phyloP scores from a whole-genome alignment of 2,888 invertebrate genomes.

The Acheta domesticus region DNA sequence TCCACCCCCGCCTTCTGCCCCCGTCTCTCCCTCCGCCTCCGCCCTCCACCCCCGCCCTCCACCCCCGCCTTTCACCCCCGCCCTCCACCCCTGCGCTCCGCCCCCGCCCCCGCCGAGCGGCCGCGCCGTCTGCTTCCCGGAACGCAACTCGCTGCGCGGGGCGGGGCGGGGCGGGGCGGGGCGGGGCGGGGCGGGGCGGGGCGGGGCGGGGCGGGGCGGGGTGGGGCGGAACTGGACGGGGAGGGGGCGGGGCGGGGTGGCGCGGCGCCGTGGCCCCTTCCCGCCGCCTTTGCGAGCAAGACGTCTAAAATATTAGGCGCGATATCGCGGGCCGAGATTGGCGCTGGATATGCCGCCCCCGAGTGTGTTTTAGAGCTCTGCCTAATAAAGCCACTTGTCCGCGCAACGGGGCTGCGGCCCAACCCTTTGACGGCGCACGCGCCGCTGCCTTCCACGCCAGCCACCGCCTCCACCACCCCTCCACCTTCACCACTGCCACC shows the following conservation, averaged over 20 bases:
- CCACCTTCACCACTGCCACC: too few relatives aligned
- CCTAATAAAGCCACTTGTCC: constrained; percentile 18
- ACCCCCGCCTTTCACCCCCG: too few relatives aligned
- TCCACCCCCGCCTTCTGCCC: not conserved
- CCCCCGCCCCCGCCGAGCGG: not conserved
- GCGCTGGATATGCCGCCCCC: not conserved
- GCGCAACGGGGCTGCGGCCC: not conserved
- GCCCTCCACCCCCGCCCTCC: not conserved
- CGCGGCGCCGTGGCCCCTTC: too few relatives aligned
- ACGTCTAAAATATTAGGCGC: not conserved
- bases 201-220: too few relatives aligned
- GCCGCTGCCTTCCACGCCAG: not conserved
- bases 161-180: too few relatives aligned
- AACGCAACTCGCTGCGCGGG: too few relatives aligned
- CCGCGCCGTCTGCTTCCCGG: too few relatives aligned
- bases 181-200: too few relatives aligned
- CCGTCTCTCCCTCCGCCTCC: not conserved
- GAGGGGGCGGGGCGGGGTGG: too few relatives aligned
- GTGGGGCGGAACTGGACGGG: too few relatives aligned
- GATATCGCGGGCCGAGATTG: not conserved
- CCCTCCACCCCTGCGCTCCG: too few relatives aligned
- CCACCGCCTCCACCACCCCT: not conserved
- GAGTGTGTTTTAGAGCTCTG: not conserved
- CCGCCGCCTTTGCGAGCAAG: not conserved
- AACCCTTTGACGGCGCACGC: not conserved